Evolutionary conservation across 2,888 invertebrate species (phyloP).

Genomic region (Chloromyia formosa): DNA sequence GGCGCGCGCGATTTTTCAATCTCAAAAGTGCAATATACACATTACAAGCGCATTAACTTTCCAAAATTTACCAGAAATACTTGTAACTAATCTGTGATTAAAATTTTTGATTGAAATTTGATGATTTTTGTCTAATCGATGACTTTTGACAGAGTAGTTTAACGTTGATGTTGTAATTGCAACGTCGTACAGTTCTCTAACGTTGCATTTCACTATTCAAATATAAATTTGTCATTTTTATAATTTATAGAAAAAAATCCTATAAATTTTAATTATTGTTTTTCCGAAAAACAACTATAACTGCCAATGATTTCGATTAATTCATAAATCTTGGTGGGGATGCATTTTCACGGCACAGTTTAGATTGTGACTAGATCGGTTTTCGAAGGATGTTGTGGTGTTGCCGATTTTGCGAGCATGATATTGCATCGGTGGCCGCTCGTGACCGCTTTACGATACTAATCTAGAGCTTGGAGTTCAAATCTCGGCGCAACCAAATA

Average conservation of each 20-base stretch:
- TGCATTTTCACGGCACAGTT: conserved; percentile 25
- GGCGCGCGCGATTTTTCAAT: background rate
- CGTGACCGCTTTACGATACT: too few relatives aligned
- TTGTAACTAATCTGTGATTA: conserved; percentile 22
- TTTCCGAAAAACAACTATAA: conserved; percentile 47
- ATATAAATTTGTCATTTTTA: background rate
- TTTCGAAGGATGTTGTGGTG: background rate
- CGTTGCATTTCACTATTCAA: too few relatives aligned
- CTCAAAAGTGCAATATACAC: background rate
- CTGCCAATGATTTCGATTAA: conserved; percentile 31
- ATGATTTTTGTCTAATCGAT: too few relatives aligned
- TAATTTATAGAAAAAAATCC: conserved; percentile 9
- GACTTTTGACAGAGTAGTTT: background rate
- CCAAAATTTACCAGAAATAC: background rate
- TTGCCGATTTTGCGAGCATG: too few relatives aligned
- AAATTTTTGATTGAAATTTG: background rate
- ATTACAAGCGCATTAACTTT: conserved; percentile 4
- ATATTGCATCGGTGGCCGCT: too few relatives aligned
- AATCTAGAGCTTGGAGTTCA: too few relatives aligned
- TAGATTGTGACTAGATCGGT: conserved; percentile 1
- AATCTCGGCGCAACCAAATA: too few relatives aligned
- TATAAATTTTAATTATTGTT: conserved; percentile 29
- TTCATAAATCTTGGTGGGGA: conserved; percentile 2
- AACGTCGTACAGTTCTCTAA: too few relatives aligned
- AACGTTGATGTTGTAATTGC: background rate